Conservation (phyloP, 1,140 invertebrate species). For the Rhagoletis zephyria region DNA sequence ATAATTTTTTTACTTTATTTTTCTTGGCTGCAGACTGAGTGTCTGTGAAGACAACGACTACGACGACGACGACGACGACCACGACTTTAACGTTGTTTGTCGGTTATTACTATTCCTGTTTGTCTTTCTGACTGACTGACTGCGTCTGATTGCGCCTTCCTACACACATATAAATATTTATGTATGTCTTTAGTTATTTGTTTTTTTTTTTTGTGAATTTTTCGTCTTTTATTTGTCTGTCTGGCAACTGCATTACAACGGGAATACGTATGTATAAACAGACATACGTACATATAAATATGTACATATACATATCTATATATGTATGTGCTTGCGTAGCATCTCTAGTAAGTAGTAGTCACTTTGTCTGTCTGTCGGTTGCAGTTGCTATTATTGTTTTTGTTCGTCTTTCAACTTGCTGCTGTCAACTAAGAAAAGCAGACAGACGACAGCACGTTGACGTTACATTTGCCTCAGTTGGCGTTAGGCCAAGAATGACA, state of each 20-base stretch:
- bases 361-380: neutral
- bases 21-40: slow-evolving; percentile 41
- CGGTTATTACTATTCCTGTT: slow-evolving; percentile 46
- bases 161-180: neutral
- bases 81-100: slow-evolving; percentile 2
- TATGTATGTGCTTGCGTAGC: neutral
- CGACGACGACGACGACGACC: neutral
- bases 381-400: no score
- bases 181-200: neutral
- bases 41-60: slow-evolving; percentile 17
- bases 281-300: neutral
- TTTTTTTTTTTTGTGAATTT: neutral
- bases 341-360: neutral
- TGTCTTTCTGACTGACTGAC: slow-evolving; percentile 22
- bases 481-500: neutral
- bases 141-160: neutral
- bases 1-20: neutral
- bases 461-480: slow-evolving; percentile 30
- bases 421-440: neutral
- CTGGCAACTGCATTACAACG: slow-evolving; percentile 12
- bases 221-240: slow-evolving; percentile 39
- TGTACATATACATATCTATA: neutral
- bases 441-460: neutral
- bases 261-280: neutral
- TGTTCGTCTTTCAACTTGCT: neutral